Percentiles rank a stretch among this genome's conserved stretches.
Conservation (phyloP, 2,888 invertebrate genomes). For the Dascillus cervinus region DNA sequence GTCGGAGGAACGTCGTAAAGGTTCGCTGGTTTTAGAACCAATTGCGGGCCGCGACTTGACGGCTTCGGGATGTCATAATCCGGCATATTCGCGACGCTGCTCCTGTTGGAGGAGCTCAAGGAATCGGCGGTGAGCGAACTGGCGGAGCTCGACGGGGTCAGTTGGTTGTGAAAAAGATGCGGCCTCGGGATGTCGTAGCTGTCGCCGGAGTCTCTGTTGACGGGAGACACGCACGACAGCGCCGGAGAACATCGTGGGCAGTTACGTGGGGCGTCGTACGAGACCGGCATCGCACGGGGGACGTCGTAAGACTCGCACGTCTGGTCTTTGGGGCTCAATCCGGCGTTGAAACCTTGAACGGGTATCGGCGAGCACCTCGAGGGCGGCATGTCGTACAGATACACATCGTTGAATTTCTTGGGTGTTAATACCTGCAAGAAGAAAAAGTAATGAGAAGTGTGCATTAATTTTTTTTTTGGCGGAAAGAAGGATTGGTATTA, state of each 20-base stretch:
- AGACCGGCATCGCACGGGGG: conserved; percentile 53
- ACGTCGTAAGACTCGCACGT: conserved; percentile 47
- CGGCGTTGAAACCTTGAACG: conserved; percentile 31
- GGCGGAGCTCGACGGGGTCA: conserved; percentile 61
- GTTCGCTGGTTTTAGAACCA: conserved; percentile 28
- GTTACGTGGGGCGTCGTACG: conserved; percentile 48
- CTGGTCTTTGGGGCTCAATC: conserved; percentile 30
- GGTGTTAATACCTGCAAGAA: conserved; percentile 58
- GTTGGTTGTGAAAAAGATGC: conserved; percentile 45
- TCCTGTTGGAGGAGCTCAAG: conserved; percentile 47
- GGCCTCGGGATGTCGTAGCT: conserved; percentile 61
- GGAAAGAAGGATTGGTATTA: too few relatives aligned
- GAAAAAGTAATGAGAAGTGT: conserved; percentile 6
- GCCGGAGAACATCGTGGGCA: conserved; percentile 46
- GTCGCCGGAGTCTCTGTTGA: conserved; percentile 32
- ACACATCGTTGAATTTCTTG: conserved; percentile 65
- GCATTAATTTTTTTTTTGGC: too few relatives aligned
- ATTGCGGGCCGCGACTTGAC: conserved; percentile 35
- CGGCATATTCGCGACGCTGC: conserved; percentile 45
- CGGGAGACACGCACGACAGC: conserved; percentile 41
- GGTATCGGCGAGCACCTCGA: too few relatives aligned
- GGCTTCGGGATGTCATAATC: conserved; percentile 65
- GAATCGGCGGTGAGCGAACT: conserved; percentile 58
- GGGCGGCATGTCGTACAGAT: conserved; percentile 62
- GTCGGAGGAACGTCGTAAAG: conserved; percentile 54